These are phyloP conservation scores for Camponotus vicinus DNA, from an alignment of 1,140 invertebrate genomes.

Conservation along the genomic window DNA sequence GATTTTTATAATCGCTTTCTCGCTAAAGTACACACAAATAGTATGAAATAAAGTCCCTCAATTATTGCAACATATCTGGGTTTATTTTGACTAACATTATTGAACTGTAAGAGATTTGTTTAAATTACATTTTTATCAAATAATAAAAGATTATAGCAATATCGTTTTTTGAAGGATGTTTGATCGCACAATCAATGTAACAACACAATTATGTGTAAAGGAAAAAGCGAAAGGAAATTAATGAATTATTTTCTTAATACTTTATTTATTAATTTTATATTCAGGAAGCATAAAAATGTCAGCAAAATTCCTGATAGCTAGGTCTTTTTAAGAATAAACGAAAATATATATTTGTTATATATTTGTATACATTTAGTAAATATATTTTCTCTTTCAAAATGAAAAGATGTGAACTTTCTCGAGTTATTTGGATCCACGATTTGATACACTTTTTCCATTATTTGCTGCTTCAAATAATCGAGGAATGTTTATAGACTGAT, in stretches of 20 bases:
- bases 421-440: not conserved
- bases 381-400: not conserved
- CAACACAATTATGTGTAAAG: too few relatives aligned
- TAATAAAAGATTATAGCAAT: not conserved
- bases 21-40: not conserved
- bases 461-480: too few relatives aligned
- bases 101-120: not conserved
- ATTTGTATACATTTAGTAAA: not conserved
- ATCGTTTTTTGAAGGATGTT: not conserved
- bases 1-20: not conserved
- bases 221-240: not conserved
- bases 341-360: not conserved
- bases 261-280: not conserved
- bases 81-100: not conserved
- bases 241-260: not conserved
- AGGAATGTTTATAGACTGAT: too few relatives aligned
- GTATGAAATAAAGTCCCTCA: not conserved
- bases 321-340: not conserved
- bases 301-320: too few relatives aligned
- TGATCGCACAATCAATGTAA: not conserved
- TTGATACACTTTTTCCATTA: not conserved
- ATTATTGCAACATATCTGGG: not conserved
- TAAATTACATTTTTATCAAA: conserved; percentile 4
- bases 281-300: too few relatives aligned
- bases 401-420: not conserved